phyloP scores from a whole-genome alignment of 53 echinoderm and acorn worm species.

The Holothuria scabra region DNA sequence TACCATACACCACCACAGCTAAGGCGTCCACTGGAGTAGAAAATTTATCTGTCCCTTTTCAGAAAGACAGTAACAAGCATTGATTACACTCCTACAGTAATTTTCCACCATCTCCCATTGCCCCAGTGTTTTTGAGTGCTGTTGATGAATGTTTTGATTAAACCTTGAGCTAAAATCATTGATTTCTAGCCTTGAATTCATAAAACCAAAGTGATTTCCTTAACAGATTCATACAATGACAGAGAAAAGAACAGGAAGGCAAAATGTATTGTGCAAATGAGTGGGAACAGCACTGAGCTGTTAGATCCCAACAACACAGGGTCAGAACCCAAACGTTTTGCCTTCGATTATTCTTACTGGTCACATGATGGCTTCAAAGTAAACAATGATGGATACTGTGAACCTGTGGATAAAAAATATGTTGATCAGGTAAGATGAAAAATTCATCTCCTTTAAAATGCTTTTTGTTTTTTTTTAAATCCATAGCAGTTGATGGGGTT shows the following conservation, averaged over 20 bases:
- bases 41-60: too few relatives aligned
- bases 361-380: conserved; percentile 91
- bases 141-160: too few relatives aligned
- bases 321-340: conserved; percentile 76
- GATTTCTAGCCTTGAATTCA: too few relatives aligned
- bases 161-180: too few relatives aligned
- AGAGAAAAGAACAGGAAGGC: conserved; percentile 91
- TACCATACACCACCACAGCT: too few relatives aligned
- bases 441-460: neutral
- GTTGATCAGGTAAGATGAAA: conserved; percentile 75
- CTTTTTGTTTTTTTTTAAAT: too few relatives aligned
- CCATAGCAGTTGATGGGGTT: too few relatives aligned
- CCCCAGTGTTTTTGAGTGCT: too few relatives aligned
- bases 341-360: conserved; percentile 98
- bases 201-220: conserved; percentile 31
- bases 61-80: too few relatives aligned
- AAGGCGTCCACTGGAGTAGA: too few relatives aligned
- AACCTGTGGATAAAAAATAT: conserved; percentile 65
- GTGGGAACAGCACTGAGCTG: conserved; percentile 68
- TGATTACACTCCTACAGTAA: too few relatives aligned
- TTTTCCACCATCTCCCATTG: too few relatives aligned
- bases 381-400: conserved; percentile 73
- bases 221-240: conserved; percentile 77
- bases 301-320: conserved; percentile 70
- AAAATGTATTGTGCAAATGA: conserved; percentile 90